These are phyloP conservation scores for Lasaia peninsularis DNA, from an alignment of 1,140 invertebrate genomes.

Conservation along the genomic window DNA sequence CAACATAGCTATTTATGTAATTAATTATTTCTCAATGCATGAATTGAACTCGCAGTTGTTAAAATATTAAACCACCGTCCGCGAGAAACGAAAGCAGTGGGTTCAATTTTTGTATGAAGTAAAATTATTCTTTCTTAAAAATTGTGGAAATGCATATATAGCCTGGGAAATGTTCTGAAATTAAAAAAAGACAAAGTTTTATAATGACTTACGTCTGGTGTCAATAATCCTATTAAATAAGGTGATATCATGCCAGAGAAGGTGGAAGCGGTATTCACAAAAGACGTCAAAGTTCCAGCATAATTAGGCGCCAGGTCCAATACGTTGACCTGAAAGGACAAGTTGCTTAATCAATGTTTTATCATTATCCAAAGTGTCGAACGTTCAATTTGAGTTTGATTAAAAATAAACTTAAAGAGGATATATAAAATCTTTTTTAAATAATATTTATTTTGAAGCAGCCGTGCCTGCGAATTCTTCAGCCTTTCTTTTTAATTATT, in stretches of 20 bases:
- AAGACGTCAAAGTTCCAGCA: constrained; percentile 88
- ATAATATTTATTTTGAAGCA: too few species aligned
- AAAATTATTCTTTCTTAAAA: not conserved
- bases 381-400: too few species aligned
- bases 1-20: too few species aligned
- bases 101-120: not conserved
- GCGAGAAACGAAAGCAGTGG: too few species aligned
- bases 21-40: too few species aligned
- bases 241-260: constrained; percentile 87
- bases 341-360: not conserved
- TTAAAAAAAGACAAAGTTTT: not conserved
- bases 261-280: constrained; percentile 89
- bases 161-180: not conserved
- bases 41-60: too few species aligned
- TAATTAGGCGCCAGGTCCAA: constrained; percentile 91
- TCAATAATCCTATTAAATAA: constrained; percentile 85
- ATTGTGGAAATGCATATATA: not conserved
- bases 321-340: constrained; percentile 81
- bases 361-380: too few species aligned
- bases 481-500: too few species aligned
- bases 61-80: too few species aligned
- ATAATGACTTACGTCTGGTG: constrained; percentile 79
- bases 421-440: too few species aligned
- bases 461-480: too few species aligned
- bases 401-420: too few species aligned